Evolutionary conservation across 2,888 invertebrate species (phyloP), one percentile per base, ranked within the genome.

Genomic region (Macrosiphum euphorbiae): DNA sequence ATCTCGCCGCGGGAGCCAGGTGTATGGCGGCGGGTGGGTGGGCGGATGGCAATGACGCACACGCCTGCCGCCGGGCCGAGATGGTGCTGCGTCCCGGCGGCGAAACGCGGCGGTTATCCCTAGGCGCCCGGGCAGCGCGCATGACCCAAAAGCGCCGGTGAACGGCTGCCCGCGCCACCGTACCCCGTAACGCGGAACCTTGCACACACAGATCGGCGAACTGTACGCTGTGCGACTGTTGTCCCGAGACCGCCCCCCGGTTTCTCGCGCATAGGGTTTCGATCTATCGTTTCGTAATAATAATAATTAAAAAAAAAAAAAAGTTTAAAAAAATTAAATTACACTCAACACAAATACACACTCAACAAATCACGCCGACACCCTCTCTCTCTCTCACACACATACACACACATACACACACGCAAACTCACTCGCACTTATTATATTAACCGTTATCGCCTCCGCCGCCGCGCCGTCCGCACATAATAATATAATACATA

Each of bases 121-220:
- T 94, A 94, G 94, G 94, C 94, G 90, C 94, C 94, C 85, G 94
- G 94, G 94, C 90, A 90, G 86, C 90, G 93, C 94, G 94, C 94
- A 94, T 94, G 94, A 94, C 94, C 94, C 90, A 41, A 90, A 89
- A 93, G 85, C 89, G 90, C 94, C 94, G 94, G 94, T 55, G 94
- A 90, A 90, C 85, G 89, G 86, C 92, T 47, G 86, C 89, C 93
- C 84, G 78, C 78, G 89, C 93, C 92, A 41, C 87, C 47, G 58
- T 44, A 61, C 92, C 92, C 88, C 86, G 94, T 94, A 88, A 92
- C 92, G 90, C 78, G 88, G 92, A 92, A 88, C 88, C 67, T 61
- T 94, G 90, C 94, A 94, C 90, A 94, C 94, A 90, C 94, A 94
- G 94, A 94, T 94, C 94, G 94, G 94, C 94, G 90, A 94, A 94